Base-by-base conservation (phyloP, 1,140 invertebrate species). In the Lordiphosa mommai region DNA sequence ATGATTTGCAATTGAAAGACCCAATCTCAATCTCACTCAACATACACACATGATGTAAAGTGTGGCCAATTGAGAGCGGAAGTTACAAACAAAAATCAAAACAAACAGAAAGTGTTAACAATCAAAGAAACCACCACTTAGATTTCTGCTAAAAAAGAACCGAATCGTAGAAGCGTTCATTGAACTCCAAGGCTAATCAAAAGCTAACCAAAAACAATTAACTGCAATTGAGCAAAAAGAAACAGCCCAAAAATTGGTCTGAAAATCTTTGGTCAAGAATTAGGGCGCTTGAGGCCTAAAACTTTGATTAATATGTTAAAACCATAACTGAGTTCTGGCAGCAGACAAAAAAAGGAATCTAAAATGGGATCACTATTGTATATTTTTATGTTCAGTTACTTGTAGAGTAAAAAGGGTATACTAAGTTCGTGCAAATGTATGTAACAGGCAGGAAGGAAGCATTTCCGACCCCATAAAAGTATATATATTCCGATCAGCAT, bases 1-100 rank as follows among this genome's bases (percentile, higher is more conserved):
- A 70, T 70, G 50, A 70, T 53, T 66, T 56, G 53, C 56, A 66
- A 70, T 70, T 64, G 40, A 43, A 41, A 23, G 38, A 58, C n/a
- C n/a, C 38, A 17, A 40, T 2, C n/a, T 23, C 17, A 23, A 13
- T 29, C 20, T 29, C 20, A 10, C 10, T 10, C 23, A 27, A 27
- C 23, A n/a, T n/a, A 23, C 23, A 38, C 36, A n/a, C 6, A 20
- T 12, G 6, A 29, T 27, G 40, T 10, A 43, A 43, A 43, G 40
- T 43, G 40, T 43, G 40, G 40, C 40, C 40, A 43, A 43, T 43
- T 29, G 40, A 29, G 10, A 43, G 40, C 40, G 40, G 40, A 43
- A 43, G 40, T 43, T 12, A 1, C 13, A 4, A 10, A 29, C 16
- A 43, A 43, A 20, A 43, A 23, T n/a, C 10, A 38, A 43, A 17